These are phyloP conservation scores for Momotus momota DNA, from an alignment of 2,797 vertebrate species.

Conservation along the genomic window DNA sequence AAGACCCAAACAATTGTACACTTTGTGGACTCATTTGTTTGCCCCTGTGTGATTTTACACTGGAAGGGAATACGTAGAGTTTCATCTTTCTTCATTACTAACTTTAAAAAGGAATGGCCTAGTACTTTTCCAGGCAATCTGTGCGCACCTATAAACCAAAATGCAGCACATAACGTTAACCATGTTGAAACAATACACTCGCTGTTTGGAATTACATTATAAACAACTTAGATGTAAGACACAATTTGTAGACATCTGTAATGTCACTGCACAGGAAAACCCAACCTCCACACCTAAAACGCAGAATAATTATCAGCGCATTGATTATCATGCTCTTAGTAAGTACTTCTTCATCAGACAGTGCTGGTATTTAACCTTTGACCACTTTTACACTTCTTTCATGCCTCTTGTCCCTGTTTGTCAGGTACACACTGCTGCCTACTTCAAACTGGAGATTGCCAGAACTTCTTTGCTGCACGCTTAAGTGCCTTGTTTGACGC, in stretches of 20 bases:
- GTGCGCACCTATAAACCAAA: constrained; percentile 51
- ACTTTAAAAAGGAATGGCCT: constrained; percentile 35
- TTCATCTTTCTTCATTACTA: constrained; percentile 3
- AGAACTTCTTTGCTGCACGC: background rate
- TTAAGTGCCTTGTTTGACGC: background rate
- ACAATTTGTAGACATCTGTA: constrained; percentile 51
- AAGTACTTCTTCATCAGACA: background rate
- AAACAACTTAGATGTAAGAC: constrained; percentile 45
- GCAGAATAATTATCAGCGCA: background rate
- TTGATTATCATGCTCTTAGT: background rate
- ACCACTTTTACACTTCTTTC: background rate
- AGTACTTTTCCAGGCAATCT: constrained; percentile 57
- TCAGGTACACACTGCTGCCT: background rate
- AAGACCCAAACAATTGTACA: background rate
- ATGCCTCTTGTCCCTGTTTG: background rate
- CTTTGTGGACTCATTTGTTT: background rate
- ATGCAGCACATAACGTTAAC: constrained; percentile 46
- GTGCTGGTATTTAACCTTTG: background rate
- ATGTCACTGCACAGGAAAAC: background rate
- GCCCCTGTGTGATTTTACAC: background rate
- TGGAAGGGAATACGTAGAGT: background rate
- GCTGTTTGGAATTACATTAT: constrained; percentile 26
- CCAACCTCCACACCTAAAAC: background rate
- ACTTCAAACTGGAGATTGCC: background rate
- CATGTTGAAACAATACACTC: constrained; percentile 43